Evolutionary conservation across 1,140 invertebrate species (phyloP).

Genomic region (Drosophila kohkoa): DNA sequence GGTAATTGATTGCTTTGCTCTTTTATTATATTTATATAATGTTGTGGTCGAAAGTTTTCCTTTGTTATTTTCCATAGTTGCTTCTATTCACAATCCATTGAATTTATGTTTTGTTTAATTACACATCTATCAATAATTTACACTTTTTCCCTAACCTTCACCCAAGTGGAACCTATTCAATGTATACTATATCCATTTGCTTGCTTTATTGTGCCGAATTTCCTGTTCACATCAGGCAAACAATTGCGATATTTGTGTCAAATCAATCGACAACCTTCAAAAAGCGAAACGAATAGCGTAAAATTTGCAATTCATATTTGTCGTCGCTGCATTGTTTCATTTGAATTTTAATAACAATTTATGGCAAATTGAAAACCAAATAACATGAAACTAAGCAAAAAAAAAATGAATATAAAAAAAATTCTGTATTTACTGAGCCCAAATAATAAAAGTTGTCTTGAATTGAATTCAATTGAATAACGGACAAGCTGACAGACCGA

Average conservation of each 20-base stretch:
- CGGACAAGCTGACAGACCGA: conserved; percentile 60
- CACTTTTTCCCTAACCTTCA: too few species aligned
- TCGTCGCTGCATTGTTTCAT: conserved; percentile 30
- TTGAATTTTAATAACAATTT: conserved; percentile 57
- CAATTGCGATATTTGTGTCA: conserved; percentile 24
- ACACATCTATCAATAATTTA: too few species aligned
- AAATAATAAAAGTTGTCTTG: conserved; percentile 50
- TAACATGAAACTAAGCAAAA: conserved; percentile 10
- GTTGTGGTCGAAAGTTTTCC: too few species aligned
- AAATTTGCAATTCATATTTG: conserved; percentile 58
- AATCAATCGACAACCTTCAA: conserved; percentile 38
- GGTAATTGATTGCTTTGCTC: too few species aligned
- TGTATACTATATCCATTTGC: not conserved
- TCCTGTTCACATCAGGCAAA: not conserved
- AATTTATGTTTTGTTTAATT: too few species aligned
- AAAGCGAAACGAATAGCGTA: conserved; percentile 27
- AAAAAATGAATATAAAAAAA: conserved; percentile 9
- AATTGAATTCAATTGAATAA: conserved; percentile 67
- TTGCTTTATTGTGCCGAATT: not conserved
- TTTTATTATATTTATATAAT: too few species aligned
- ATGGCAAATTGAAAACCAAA: conserved; percentile 63
- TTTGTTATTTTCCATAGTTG: too few species aligned
- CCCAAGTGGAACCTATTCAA: too few species aligned
- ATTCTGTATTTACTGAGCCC: conserved; percentile 3
- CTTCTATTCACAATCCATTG: too few species aligned